phyloP scores from a whole-genome alignment of 2,888 invertebrate species.

The Phorcus lineatus region DNA sequence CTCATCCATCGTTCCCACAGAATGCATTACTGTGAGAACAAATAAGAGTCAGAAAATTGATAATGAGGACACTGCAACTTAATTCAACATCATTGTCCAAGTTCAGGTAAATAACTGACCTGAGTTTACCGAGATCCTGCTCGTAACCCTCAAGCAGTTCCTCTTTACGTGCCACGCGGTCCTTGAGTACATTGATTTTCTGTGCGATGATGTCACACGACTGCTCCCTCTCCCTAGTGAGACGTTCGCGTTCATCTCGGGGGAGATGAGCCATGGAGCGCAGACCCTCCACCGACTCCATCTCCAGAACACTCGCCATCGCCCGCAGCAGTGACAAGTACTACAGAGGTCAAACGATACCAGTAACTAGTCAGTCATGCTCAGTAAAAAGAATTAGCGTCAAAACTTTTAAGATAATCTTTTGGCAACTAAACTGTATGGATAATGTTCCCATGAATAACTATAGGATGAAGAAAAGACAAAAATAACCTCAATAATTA shows the following conservation, averaged over 20 bases:
- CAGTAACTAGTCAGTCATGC: too few species aligned
- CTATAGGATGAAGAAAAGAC: too few species aligned
- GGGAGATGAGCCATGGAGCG: slow-evolving; percentile 73
- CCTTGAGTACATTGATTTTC: slow-evolving; percentile 65
- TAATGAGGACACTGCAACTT: too few species aligned
- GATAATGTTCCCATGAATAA: too few species aligned
- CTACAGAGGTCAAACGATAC: slow-evolving; percentile 41
- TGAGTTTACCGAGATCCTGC: slow-evolving; percentile 72
- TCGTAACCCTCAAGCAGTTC: slow-evolving; percentile 74
- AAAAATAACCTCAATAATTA: too few species aligned
- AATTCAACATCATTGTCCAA: too few species aligned
- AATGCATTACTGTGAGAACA: too few species aligned
- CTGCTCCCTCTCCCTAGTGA: slow-evolving; percentile 65
- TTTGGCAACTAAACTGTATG: too few species aligned
- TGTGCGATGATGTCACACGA: slow-evolving; percentile 64
- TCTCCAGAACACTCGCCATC: slow-evolving; percentile 65
- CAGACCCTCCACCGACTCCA: slow-evolving; percentile 69
- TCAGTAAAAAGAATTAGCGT: too few species aligned
- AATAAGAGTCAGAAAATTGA: too few species aligned
- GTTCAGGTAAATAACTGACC: slow-evolving; percentile 51
- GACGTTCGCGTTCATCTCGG: slow-evolving; percentile 67
- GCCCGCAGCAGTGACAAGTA: slow-evolving; percentile 68
- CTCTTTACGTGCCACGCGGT: slow-evolving; percentile 71
- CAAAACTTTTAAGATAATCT: too few species aligned
- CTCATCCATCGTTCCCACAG: too few species aligned